Evolutionary conservation across 2,888 invertebrate genomes (phyloP).

Genomic region (Ophioninae sp.): DNA sequence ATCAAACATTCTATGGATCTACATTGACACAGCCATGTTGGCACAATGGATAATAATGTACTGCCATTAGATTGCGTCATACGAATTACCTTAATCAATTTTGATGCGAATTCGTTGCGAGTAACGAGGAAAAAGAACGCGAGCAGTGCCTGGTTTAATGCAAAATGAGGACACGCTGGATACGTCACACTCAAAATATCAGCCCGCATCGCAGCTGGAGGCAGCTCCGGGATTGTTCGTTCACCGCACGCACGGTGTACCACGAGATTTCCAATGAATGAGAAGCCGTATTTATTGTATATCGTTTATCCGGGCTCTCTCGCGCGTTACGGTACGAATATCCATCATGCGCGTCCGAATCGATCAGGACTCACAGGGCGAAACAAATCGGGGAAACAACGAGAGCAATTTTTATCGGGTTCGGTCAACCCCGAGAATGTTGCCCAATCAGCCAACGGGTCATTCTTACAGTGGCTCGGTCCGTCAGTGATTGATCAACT

Average conservation of each 20-base stretch:
- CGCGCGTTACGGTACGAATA: background rate
- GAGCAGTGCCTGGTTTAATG: constrained; percentile 42
- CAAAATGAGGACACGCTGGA: constrained; percentile 53
- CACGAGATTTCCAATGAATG: constrained; percentile 41
- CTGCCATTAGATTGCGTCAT: too few species aligned
- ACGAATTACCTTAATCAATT: background rate
- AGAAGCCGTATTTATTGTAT: constrained; percentile 25
- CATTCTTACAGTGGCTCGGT: background rate
- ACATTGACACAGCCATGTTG: background rate
- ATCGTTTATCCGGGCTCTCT: constrained; percentile 15
- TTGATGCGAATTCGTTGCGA: constrained; percentile 6
- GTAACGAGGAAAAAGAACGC: constrained; percentile 29
- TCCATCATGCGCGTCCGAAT: constrained; percentile 15
- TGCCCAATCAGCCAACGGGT: background rate
- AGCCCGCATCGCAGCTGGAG: background rate
- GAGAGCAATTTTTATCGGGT: background rate
- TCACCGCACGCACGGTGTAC: constrained; percentile 33
- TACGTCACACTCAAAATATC: constrained; percentile 5
- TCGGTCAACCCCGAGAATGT: background rate
- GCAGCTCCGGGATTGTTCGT: constrained; percentile 46
- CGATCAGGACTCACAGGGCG: constrained; percentile 19
- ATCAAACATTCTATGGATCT: background rate
- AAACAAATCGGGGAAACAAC: background rate
- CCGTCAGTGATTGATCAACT: background rate
- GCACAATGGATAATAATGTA: background rate